These are phyloP conservation scores for Tinamus guttatus DNA, from an alignment of 2,113 vertebrate species.

Conservation along the genomic window DNA sequence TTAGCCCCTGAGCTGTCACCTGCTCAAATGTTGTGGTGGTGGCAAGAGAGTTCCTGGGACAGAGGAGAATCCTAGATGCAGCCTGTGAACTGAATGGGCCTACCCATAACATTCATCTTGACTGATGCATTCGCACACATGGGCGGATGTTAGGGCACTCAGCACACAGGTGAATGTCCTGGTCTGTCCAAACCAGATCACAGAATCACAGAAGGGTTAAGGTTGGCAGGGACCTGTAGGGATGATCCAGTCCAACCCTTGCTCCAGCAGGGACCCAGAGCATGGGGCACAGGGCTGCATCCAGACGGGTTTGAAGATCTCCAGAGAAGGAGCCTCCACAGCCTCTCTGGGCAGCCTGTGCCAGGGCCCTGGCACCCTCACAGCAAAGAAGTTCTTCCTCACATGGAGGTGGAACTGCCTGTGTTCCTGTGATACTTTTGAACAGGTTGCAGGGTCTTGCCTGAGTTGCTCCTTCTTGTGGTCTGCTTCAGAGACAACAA, in stretches of 20 bases:
- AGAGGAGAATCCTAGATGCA: not conserved
- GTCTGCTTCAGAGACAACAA: not conserved
- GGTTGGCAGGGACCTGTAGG: too few species aligned
- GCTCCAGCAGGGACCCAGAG: too few species aligned
- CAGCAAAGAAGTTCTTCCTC: too few species aligned
- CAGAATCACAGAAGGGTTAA: too few species aligned
- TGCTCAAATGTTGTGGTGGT: not conserved
- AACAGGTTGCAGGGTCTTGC: not conserved
- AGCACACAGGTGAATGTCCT: not conserved
- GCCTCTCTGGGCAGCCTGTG: too few species aligned
- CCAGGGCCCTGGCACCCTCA: too few species aligned
- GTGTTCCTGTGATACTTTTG: too few species aligned
- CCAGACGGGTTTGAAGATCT: too few species aligned
- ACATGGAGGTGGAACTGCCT: too few species aligned
- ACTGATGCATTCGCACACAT: not conserved
- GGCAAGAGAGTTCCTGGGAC: not conserved
- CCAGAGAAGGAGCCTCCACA: too few species aligned
- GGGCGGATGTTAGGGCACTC: not conserved
- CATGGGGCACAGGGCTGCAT: too few species aligned
- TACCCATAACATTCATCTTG: not conserved
- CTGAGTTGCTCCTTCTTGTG: rapidly evolving
- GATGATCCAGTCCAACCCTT: too few species aligned
- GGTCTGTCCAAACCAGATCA: not conserved
- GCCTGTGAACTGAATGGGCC: not conserved
- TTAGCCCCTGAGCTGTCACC: not conserved